These are phyloP conservation scores for Azorinus chamasolen DNA, from an alignment of 2,888 invertebrate species.

Conservation along the genomic window DNA sequence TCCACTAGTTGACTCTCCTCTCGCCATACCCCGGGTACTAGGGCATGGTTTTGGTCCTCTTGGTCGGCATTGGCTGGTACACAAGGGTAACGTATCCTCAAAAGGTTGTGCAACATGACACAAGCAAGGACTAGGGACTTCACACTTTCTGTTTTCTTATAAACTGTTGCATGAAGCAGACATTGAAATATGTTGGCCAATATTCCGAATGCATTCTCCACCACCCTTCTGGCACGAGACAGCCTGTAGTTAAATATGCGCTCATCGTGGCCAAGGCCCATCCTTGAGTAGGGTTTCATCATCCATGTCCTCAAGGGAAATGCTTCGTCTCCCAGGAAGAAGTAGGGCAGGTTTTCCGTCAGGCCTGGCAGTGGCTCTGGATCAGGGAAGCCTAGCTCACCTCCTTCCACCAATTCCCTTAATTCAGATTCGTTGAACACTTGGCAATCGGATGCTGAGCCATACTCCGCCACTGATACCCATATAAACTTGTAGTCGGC, in stretches of 20 bases:
- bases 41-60: conserved; percentile 21
- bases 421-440: conserved; percentile 33
- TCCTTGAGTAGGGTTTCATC: conserved; percentile 25
- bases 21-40: conserved; percentile 24
- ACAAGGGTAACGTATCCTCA: conserved; percentile 17
- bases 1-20: conserved; percentile 20
- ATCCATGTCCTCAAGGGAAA: conserved; percentile 17
- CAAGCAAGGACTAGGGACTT: conserved; percentile 22
- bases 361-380: conserved; percentile 36
- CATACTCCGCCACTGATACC: conserved; percentile 30
- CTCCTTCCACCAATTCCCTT: conserved; percentile 38
- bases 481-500: conserved; percentile 34
- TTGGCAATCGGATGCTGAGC: conserved; percentile 41
- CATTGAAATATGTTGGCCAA: conserved; percentile 27
- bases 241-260: conserved; percentile 12
- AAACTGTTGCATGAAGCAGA: conserved; percentile 29
- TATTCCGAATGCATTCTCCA: conserved; percentile 19
- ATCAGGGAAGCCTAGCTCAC: conserved; percentile 31
- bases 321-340: conserved; percentile 27
- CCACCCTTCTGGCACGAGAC: conserved; percentile 15
- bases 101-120: conserved; percentile 23
- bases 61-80: conserved; percentile 21
- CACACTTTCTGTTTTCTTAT: conserved; percentile 30
- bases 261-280: conserved; percentile 21
- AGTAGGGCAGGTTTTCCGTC: conserved; percentile 31